These are phyloP conservation scores for Aphelinus atriplicis DNA, from an alignment of 1,140 invertebrate species.

Conservation along the genomic window DNA sequence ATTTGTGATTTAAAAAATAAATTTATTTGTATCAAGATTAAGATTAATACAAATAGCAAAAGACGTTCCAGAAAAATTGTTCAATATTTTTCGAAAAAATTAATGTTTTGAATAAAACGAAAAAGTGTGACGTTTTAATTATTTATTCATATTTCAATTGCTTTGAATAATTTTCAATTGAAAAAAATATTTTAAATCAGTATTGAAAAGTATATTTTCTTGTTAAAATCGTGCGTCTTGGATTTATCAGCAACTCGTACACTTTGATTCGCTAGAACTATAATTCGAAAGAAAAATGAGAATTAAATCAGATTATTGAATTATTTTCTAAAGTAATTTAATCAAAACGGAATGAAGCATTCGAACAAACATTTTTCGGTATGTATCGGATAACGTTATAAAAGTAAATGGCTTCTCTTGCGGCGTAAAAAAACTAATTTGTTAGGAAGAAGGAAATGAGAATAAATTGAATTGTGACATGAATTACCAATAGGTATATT, in stretches of 20 bases:
- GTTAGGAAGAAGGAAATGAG: conserved; percentile 32
- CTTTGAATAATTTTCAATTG: conserved; percentile 10
- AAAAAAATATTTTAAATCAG: conserved; percentile 17
- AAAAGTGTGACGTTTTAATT: conserved; percentile 2
- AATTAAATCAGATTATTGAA: background rate
- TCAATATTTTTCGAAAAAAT: too few relatives aligned
- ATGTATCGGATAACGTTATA: conserved; percentile 40
- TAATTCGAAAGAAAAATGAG: too few relatives aligned
- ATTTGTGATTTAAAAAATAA: conserved; percentile 28
- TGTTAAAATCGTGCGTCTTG: conserved; percentile 3
- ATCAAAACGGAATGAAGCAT: conserved; percentile 37
- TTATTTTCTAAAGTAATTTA: conserved; percentile 16
- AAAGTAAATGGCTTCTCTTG: conserved; percentile 50
- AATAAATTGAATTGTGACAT: conserved; percentile 60
- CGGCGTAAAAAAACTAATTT: conserved; percentile 16
- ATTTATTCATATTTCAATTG: background rate
- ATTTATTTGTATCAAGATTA: conserved; percentile 20
- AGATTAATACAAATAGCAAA: too few relatives aligned
- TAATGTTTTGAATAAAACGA: conserved; percentile 4
- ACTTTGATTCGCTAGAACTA: conserved; percentile 10
- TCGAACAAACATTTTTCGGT: conserved; percentile 39
- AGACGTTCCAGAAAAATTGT: too few relatives aligned
- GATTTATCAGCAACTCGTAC: conserved; percentile 13
- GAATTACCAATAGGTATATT: conserved; percentile 61
- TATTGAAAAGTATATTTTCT: conserved; percentile 23